A percentile compares a stretch with the other conserved stretches of the same genome.
Evolutionary conservation across 2,113 vertebrate genomes (phyloP).

Genomic region (Chaetodon trifascialis): DNA sequence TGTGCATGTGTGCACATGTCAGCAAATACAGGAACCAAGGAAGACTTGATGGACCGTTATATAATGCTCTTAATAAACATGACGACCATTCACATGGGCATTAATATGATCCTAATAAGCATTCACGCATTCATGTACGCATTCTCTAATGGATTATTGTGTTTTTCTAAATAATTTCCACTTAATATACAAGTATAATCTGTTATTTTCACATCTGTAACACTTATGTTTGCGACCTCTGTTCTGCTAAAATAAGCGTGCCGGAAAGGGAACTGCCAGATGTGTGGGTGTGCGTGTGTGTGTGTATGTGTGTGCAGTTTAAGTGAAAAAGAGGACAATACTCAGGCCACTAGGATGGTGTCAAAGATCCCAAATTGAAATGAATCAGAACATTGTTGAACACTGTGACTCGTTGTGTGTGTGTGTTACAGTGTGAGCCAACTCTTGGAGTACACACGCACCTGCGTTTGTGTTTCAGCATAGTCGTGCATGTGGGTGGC

Average conservation of each 20-base stretch:
- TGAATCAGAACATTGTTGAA: not conserved
- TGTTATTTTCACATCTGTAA: constrained; percentile 32
- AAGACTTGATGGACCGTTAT: not conserved
- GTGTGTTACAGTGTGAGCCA: constrained; percentile 1
- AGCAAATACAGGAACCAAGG: not conserved
- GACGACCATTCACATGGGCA: not conserved
- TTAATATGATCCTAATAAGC: not conserved
- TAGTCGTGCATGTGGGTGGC: constrained; percentile 19
- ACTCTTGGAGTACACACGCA: constrained; percentile 7
- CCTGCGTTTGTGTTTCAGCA: constrained; percentile 16
- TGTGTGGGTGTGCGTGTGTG: constrained; percentile 15
- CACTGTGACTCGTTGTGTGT: not conserved
- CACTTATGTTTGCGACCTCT: constrained; percentile 3
- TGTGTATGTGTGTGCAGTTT: constrained; percentile 1
- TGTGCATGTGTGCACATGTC: not conserved
- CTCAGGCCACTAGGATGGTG: not conserved
- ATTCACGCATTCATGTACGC: not conserved
- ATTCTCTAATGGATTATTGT: constrained; percentile 30
- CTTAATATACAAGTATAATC: constrained; percentile 28
- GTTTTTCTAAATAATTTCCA: constrained; percentile 10
- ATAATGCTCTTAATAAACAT: not conserved
- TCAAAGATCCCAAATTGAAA: not conserved
- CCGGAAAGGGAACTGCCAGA: not conserved
- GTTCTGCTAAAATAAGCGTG: constrained; percentile 4
- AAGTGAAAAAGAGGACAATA: constrained; percentile 13